Evolutionary conservation across 2,113 vertebrate genomes (phyloP).

Genomic region (Pheucticus melanocephalus): DNA sequence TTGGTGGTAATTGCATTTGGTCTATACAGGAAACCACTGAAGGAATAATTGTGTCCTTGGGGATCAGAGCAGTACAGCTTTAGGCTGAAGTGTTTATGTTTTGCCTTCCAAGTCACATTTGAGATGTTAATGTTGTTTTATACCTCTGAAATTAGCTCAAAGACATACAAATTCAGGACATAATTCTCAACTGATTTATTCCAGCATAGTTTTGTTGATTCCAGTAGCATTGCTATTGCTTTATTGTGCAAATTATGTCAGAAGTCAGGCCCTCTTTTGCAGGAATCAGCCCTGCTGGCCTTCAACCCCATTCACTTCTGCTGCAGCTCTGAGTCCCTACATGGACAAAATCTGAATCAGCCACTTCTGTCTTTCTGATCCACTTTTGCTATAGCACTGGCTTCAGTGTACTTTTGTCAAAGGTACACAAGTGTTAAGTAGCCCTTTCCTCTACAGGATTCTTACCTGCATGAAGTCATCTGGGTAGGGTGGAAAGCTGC

Average conservation of each 20-base stretch:
- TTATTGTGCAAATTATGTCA: neutral
- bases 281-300: neutral
- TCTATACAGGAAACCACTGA: neutral
- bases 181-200: neutral
- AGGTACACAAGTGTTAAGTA: neutral
- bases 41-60: neutral
- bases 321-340: neutral
- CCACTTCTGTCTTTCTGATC: neutral
- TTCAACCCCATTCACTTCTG: neutral
- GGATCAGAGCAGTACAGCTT: neutral
- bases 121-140: neutral
- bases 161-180: neutral
- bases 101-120: neutral
- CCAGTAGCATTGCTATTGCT: neutral
- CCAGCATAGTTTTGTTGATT: neutral
- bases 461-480: neutral
- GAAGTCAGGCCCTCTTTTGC: neutral
- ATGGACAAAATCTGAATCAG: neutral
- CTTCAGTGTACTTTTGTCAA: neutral
- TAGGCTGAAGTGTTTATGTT: constrained; percentile 6
- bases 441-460: neutral
- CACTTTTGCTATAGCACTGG: neutral
- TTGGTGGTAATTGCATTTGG: neutral
- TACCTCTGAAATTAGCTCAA: neutral
- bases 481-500: neutral